Evolutionary conservation across 2,888 invertebrate species (phyloP), one percentile per base, ranked within the genome.

Genomic region (Brassicogethes aeneus): DNA sequence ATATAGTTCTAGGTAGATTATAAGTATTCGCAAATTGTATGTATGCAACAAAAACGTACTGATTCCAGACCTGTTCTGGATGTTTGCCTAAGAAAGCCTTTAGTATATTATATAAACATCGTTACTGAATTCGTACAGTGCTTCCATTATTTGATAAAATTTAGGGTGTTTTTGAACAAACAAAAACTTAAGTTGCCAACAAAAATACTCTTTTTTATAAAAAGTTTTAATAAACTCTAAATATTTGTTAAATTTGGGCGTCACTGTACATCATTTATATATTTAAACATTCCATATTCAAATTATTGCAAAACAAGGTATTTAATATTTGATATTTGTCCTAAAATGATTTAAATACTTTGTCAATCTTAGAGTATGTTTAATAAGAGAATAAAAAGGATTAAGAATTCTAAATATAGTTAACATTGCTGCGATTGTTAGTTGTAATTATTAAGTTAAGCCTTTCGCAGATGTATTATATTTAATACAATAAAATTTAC

Each of bases 391-490:
- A n/a, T n/a, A 57, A 55, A 59, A 59, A 56, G 54, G 57, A 60
- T 62, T 65, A 60, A 51, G 59, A 62, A 66, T 66, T 67, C 66
- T 67, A 66, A 64, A 64, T 50, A 59, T 61, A 62, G 60, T 55
- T 56, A 57, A 53, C 46, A 54, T 50, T 50, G 61, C 61, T 64
- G 64, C 61, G 60, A 62, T 60, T 54, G 61, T 57, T 62, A 64
- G 59, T 62, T 64, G 60, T 64, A 63, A 63, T 61, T 59, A 54
- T 61, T n/a, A 60, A 55, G 51, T 55, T 64, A 62, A 64, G 65
- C 65, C 65, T 66, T 59, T 65, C 61, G 67, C 66, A 66, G 65
- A 62, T 64, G 61, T 65, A 65, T 54, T 61, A 64, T 62, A 62
- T 60, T 52, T 53, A 50, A 51, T 54, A 53, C 54, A 56, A 51